Evolutionary conservation across 2,113 vertebrate species (phyloP).

Genomic region (Boleophthalmus pectinirostris): DNA sequence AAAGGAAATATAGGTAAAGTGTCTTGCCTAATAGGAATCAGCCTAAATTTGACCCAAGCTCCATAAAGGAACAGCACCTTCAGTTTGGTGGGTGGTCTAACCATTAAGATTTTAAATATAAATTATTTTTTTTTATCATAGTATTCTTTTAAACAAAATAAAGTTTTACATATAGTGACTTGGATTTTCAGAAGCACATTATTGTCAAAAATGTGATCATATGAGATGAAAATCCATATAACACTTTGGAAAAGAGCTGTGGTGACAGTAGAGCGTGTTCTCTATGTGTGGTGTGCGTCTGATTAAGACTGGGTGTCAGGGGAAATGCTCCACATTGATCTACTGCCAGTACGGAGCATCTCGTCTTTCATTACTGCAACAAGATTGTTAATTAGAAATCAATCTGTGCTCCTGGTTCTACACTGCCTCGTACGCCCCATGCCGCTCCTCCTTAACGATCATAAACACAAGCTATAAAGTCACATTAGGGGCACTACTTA

Average conservation of each 20-base stretch:
- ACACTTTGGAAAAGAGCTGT: constrained; percentile 13
- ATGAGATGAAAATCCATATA: constrained; percentile 11
- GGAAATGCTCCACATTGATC: constrained; percentile 66
- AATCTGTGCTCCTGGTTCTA: constrained; percentile 42
- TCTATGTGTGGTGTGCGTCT: constrained; percentile 48
- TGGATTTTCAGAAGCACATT: not conserved
- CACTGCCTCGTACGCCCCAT: constrained; percentile 24
- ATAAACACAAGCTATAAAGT: constrained; percentile 44
- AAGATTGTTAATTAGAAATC: constrained; percentile 74
- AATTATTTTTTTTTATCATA: not conserved
- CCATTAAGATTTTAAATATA: not conserved
- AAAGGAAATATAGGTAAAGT: not conserved
- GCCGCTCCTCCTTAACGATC: constrained; percentile 34
- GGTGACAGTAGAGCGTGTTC: constrained; percentile 44
- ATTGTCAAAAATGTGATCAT: constrained; percentile 8
- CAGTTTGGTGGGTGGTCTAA: not conserved
- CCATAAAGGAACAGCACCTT: not conserved
- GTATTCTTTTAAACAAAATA: not conserved
- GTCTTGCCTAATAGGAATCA: not conserved
- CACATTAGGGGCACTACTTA: constrained; percentile 47
- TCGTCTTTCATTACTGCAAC: constrained; percentile 68
- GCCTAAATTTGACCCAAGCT: not conserved
- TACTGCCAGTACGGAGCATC: constrained; percentile 56
- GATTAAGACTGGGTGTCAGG: constrained; percentile 64
- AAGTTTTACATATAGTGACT: not conserved